Percentiles rank a stretch among this genome's conserved stretches.
These are phyloP conservation scores for Amphipoea oculea DNA, from an alignment of 2,888 invertebrate species.

Conservation along the genomic window DNA sequence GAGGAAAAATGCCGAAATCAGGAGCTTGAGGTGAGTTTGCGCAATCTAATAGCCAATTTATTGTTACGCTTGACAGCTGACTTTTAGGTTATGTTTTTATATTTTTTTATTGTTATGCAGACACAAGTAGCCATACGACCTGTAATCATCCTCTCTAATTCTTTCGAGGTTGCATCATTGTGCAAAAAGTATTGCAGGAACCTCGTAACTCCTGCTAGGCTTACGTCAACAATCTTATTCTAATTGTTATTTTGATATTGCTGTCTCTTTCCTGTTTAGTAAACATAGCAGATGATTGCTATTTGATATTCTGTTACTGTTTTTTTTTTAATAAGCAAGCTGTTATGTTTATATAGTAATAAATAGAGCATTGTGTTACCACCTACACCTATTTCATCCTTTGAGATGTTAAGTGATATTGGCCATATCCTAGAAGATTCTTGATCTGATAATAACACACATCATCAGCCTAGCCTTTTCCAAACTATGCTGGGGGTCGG, in stretches of 20 bases:
- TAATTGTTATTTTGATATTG: conserved; percentile 49
- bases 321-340: background rate
- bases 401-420: conserved; percentile 9
- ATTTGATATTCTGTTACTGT: conserved; percentile 12
- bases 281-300: conserved; percentile 41
- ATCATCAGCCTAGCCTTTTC: too few relatives aligned
- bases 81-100: conserved; percentile 86
- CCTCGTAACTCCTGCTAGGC: conserved; percentile 27
- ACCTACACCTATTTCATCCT: conserved; percentile 36
- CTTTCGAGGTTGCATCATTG: conserved; percentile 48
- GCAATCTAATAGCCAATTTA: conserved; percentile 52
- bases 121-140: conserved; percentile 46
- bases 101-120: conserved; percentile 66
- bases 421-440: conserved; percentile 16
- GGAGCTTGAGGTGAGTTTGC: conserved; percentile 91
- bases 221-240: conserved; percentile 52
- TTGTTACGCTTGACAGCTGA: conserved; percentile 77
- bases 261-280: conserved; percentile 45
- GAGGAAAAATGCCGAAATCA: conserved; percentile 90
- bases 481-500: too few relatives aligned
- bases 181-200: conserved; percentile 33
- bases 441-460: background rate
- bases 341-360: background rate
- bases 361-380: conserved; percentile 30
- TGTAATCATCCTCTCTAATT: conserved; percentile 58